A percentile compares a stretch with the other conserved stretches of the same genome.
Evolutionary conservation across 1,140 invertebrate genomes (phyloP).

Genomic region (Trialeurodes vaporariorum): DNA sequence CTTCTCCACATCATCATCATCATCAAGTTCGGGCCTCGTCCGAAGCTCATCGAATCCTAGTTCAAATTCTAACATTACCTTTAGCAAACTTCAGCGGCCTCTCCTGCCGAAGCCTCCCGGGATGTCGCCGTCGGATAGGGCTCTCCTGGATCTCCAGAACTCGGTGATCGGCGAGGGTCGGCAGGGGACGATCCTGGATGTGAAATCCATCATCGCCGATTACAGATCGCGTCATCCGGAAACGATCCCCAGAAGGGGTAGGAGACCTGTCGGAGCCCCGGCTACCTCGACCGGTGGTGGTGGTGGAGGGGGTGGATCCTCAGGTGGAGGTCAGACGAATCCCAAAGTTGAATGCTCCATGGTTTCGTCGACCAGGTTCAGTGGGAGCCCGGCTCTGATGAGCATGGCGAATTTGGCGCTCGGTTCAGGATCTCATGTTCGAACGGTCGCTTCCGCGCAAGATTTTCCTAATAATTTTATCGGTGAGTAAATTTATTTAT

Average conservation of each 20-base stretch:
- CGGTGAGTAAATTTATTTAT: too few relatives aligned
- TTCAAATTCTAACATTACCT: not conserved
- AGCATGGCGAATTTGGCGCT: slow-evolving; percentile 28
- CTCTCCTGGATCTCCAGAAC: slow-evolving; percentile 22
- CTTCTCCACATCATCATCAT: slow-evolving; percentile 5
- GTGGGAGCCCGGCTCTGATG: slow-evolving; percentile 22
- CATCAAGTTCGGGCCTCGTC: not conserved
- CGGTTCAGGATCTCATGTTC: slow-evolving; percentile 34
- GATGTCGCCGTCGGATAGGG: not conserved
- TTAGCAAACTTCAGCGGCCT: slow-evolving; percentile 12
- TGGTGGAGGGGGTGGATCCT: slow-evolving; percentile 6
- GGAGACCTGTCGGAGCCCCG: slow-evolving; percentile 37
- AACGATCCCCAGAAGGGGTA: slow-evolving; percentile 26
- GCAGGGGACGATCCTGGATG: slow-evolving; percentile 63
- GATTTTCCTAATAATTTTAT: not conserved
- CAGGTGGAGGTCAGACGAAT: not conserved
- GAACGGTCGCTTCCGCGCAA: slow-evolving; percentile 19
- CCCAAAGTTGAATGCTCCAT: slow-evolving; percentile 10
- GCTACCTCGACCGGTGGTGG: slow-evolving; percentile 33
- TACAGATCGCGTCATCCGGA: slow-evolving; percentile 36
- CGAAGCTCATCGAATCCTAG: not conserved
- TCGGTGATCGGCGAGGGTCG: slow-evolving; percentile 46
- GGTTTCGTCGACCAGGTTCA: slow-evolving; percentile 20
- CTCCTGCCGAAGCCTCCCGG: slow-evolving; percentile 20
- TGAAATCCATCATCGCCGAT: slow-evolving; percentile 69